Conservation (phyloP, 1,140 invertebrate species). For the Palaemon carinicauda region DNA sequence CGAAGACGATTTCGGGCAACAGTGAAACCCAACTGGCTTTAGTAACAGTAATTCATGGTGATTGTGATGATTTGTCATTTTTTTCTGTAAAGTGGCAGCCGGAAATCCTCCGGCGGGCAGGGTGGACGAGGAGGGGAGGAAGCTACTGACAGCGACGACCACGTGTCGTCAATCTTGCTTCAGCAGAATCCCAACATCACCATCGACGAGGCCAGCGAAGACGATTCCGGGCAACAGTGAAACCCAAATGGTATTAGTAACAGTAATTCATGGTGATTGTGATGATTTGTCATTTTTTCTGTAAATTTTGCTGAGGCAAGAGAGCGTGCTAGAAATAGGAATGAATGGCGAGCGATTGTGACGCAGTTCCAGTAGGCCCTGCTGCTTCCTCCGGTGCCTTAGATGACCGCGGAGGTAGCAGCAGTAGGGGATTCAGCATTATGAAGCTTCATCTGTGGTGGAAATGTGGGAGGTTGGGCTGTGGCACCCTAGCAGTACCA, state of each 20-base stretch:
- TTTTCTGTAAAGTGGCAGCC: background rate
- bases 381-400: no score
- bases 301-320: no score
- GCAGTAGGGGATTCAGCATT: no score
- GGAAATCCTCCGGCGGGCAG: background rate
- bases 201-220: slow-evolving; percentile 43
- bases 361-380: no score
- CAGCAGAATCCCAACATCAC: slow-evolving; percentile 36
- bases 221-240: slow-evolving; percentile 17
- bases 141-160: slow-evolving; percentile 18
- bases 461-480: no score
- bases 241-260: background rate
- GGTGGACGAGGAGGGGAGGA: background rate
- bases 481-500: no score
- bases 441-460: no score
- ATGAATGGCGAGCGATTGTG: no score
- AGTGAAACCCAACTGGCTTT: background rate
- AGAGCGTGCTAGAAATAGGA: no score
- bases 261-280: background rate
- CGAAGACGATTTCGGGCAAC: slow-evolving; percentile 34
- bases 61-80: background rate
- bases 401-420: no score
- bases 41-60: background rate
- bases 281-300: no score
- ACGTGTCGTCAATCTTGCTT: slow-evolving; percentile 29